These are phyloP conservation scores for Notechis scutatus DNA, from an alignment of 2,113 vertebrate species.

Conservation along the genomic window DNA sequence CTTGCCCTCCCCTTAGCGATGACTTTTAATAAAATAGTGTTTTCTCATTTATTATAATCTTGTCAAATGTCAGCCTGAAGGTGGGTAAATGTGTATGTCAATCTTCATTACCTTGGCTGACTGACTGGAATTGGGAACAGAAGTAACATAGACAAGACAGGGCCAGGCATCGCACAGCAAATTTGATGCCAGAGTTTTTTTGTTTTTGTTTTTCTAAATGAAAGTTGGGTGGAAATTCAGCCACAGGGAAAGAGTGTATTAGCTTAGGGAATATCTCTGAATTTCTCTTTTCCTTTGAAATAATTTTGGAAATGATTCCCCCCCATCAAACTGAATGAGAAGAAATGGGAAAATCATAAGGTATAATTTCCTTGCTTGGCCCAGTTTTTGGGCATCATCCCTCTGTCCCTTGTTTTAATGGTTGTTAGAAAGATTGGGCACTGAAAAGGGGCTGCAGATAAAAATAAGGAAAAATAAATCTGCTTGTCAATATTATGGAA, in stretches of 20 bases:
- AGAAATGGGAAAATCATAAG: not conserved
- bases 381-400: not conserved
- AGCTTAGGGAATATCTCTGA: not conserved
- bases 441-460: not conserved
- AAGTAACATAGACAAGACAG: not conserved
- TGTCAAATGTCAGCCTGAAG: not conserved
- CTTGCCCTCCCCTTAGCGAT: not conserved
- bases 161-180: not conserved
- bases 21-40: not conserved
- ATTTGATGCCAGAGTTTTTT: not conserved
- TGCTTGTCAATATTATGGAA: not conserved
- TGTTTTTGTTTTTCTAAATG: not conserved
- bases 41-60: not conserved
- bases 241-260: not conserved
- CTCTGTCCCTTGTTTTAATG: not conserved
- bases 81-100: not conserved
- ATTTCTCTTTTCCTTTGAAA: not conserved
- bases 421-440: not conserved
- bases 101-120: not conserved
- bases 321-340: not conserved
- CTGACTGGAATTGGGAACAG: not conserved
- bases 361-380: not conserved
- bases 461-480: not conserved
- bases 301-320: not conserved
- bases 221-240: not conserved